Base-by-base conservation (phyloP, 2,888 invertebrate species). In the Syritta pipiens region DNA sequence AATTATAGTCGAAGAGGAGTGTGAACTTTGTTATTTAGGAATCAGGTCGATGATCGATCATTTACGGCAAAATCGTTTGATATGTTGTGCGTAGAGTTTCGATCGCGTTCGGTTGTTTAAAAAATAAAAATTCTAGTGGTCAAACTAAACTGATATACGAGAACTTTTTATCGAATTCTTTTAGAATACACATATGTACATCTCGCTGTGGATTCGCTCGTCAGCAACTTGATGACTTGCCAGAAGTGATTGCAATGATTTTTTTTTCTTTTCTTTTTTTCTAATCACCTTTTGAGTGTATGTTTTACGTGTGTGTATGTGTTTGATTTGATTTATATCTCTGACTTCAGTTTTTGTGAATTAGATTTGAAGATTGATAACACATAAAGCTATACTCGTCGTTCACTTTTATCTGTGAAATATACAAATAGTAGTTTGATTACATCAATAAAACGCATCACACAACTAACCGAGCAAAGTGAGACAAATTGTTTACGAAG, bases 191-290 rank as follows among this genome's bases (percentile, higher is more conserved):
- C n/a, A n/a, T n/a, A n/a, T n/a, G n/a, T n/a, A n/a, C n/a, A n/a
- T n/a, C n/a, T n/a, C n/a, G n/a, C n/a, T n/a, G n/a, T n/a, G n/a
- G n/a, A n/a, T n/a, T n/a, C n/a, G n/a, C n/a, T 55, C 68, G 49
- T 51, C 68, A 68, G 48, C 32, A n/a, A n/a, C n/a, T 26, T 14
- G 22, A 49, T 68, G 68, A 57, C 68, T 68, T 49, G 68, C 68
- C 37, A 40, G 53, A 67, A 37, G 30, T 59, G 35, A 22, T 40
- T 26, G 37, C 19, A 14, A 26, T 37, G 9, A 10, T 32, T 19
- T 4, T 37, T 46, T 1, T 17, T 46, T 28, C 9, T 4, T 44
- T 6, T 4, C 22, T 7, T 26, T 9, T 24, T 24, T 44, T 24
- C 12, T 20, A 51, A 53, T 55, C 46, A 24, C 10, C 37, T n/a